A percentile compares a stretch with the other conserved stretches of the same genome.
These are phyloP conservation scores for Mirza zaza DNA, from an alignment of 2,113 vertebrate species.

Conservation along the genomic window DNA sequence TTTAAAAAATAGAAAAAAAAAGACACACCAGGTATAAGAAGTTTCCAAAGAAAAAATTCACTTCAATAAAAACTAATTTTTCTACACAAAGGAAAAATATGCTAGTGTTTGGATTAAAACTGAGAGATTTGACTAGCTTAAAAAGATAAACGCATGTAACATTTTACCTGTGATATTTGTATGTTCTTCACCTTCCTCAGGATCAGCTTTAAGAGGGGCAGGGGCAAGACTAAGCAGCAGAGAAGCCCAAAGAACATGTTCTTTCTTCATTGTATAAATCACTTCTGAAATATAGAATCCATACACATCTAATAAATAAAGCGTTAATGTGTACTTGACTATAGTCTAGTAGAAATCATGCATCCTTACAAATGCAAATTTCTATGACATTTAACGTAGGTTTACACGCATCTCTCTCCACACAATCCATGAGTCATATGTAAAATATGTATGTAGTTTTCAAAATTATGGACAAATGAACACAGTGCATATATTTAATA, in stretches of 20 bases:
- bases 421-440: neutral
- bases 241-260: neutral
- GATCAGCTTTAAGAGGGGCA: neutral
- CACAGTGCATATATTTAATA: neutral
- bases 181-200: slow-evolving; percentile 12
- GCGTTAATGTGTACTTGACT: neutral
- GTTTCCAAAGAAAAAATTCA: neutral
- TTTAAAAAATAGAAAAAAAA: neutral
- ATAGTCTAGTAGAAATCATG: neutral
- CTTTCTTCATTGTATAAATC: slow-evolving; percentile 72
- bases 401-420: neutral
- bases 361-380: neutral
- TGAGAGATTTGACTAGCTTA: neutral
- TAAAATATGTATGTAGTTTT: neutral
- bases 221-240: slow-evolving; percentile 59
- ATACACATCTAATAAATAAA: neutral
- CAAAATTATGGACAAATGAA: neutral
- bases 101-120: neutral
- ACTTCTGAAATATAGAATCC: slow-evolving; percentile 63
- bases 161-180: slow-evolving; percentile 76
- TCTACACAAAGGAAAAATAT: neutral
- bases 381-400: neutral
- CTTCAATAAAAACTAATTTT: neutral
- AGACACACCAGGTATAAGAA: neutral
- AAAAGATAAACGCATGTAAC: neutral